phyloP scores from a whole-genome alignment of 2,113 vertebrate species.

The Myotis davidii region DNA sequence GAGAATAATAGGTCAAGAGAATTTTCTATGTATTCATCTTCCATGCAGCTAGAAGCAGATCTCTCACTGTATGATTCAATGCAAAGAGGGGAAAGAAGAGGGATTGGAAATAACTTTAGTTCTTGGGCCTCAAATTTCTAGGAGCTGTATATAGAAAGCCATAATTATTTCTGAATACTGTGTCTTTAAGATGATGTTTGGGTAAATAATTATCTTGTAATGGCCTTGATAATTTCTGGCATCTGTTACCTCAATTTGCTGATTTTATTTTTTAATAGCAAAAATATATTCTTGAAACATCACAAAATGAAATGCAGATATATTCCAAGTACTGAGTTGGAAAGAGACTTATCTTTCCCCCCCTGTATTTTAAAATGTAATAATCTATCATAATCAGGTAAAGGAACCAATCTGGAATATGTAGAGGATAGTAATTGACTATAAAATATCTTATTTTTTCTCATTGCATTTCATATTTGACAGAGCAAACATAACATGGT shows the following conservation, averaged over 20 bases:
- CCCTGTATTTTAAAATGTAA: constrained; percentile 18
- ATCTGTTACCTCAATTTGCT: constrained; percentile 70
- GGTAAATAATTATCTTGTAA: constrained; percentile 59
- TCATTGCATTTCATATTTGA: constrained; percentile 36
- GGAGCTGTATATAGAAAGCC: constrained; percentile 20
- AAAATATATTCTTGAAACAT: constrained; percentile 33
- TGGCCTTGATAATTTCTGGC: constrained; percentile 54
- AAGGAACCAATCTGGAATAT: not conserved
- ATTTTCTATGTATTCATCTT: constrained; percentile 47
- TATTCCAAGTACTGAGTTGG: constrained; percentile 22
- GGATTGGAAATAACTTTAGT: not conserved
- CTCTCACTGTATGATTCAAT: constrained; percentile 55
- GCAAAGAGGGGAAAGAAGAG: constrained; percentile 19
- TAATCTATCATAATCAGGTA: constrained; percentile 20
- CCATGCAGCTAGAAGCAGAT: constrained; percentile 41
- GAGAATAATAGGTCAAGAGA: constrained; percentile 39
- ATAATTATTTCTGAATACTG: constrained; percentile 44
- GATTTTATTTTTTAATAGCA: constrained; percentile 59
- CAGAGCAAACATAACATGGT: not conserved
- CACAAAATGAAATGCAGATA: constrained; percentile 46
- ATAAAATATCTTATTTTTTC: not conserved
- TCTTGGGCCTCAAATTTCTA: constrained; percentile 45
- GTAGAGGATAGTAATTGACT: constrained; percentile 21
- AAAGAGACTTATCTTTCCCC: constrained; percentile 10
- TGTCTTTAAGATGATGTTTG: not conserved